Evolutionary conservation across 2,797 vertebrate species (phyloP), one percentile per base, ranked within the genome.

Genomic region (Melanotaenia trifasciata): DNA sequence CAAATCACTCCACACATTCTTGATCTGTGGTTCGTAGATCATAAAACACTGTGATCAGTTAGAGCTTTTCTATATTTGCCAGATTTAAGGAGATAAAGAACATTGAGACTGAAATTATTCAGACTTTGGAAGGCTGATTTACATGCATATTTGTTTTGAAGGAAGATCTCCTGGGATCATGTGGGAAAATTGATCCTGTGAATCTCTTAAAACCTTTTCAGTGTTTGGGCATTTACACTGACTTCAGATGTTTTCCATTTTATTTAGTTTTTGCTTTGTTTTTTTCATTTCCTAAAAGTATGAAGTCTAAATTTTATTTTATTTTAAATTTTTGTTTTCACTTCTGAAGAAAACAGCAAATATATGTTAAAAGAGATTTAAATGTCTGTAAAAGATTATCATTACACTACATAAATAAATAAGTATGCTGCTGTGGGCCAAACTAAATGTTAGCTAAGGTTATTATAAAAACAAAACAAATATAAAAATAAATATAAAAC

Each of bases 391-490:
- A 3, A 43, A n/a, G 24, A 43, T 1, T 64, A 1, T 53, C 30
- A 0, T 80, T 61, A 32, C 32, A 11, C 30, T 74, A 13, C 26
- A 72, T 47, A 33, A 28, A 2, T 32, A 22, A 26, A 12, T 69
- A 36, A 58, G 70, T 53, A 32, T 36, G 4, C 24, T 4, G 4
- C 20, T 63, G 40, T 20, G 10, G 20, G 24, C 47, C 66, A 40
- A 8, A 26, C 18, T 20, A 47, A 1, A 2, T 35, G 20, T 74
- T 61, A 16, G 0, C 35, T 68, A 33, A 43, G 40, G 30, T 72
- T 58, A 11, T 70, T 70, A 24, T 71, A 16, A 61, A 64, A 50
- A 62, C 24, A 12, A 33, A 16, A 35, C 2, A 7, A 7, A 36
- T 24, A 24, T 32, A 6, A 32, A 32, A 32, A 32, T 32, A 32